Evolutionary conservation across 2,113 vertebrate species (phyloP), one percentile per base, ranked within the genome.

Genomic region (Rhinolophus ferrumequinum): DNA sequence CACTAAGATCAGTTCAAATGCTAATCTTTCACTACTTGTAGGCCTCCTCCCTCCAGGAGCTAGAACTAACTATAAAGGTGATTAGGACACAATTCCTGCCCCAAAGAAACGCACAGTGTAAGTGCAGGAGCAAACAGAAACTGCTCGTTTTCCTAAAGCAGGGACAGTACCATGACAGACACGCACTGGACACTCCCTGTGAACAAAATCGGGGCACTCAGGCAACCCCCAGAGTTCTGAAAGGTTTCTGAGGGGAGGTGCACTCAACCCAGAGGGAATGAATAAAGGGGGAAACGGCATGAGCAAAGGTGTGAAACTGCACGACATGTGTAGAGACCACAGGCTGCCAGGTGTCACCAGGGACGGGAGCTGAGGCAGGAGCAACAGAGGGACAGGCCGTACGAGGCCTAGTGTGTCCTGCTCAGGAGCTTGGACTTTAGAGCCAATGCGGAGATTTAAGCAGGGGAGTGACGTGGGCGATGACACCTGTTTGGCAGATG

Each of bases 231-330:
- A 44, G 26, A 12, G 19, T 60, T 87, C 60, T 76, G 73, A 87
- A 93, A 93, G 73, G 15, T 88, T 90, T 95, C 62, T 89, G 41
- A 72, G 33, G 9, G 69, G 62, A 94, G 38, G 90, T 76, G 44
- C 3, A 76, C 30, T 22, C 44, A 94, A 87, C 30, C 70, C 18
- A 88, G 41, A 94, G 67, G 50, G 44, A 50, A 95, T 85, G 41
- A 95, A 58, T 22, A 82, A 87, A 82, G 79, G n/a, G 33, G 67
- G 41, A 88, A 84, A 93, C 16, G 69, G 69, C n/a, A 62, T 24
- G 50, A 79, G 66, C 70, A 93, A 84, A 93, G 30, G 41, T 85
- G 64, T 80, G 22, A 93, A 91, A 81, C n/a, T 35, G 30, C 66
- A 92, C 92, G 11, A 26, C 26, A 56, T 62, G 72, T 89, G 21